Conservation (phyloP, 1,140 invertebrate species). For the Drosophila athabasca region DNA sequence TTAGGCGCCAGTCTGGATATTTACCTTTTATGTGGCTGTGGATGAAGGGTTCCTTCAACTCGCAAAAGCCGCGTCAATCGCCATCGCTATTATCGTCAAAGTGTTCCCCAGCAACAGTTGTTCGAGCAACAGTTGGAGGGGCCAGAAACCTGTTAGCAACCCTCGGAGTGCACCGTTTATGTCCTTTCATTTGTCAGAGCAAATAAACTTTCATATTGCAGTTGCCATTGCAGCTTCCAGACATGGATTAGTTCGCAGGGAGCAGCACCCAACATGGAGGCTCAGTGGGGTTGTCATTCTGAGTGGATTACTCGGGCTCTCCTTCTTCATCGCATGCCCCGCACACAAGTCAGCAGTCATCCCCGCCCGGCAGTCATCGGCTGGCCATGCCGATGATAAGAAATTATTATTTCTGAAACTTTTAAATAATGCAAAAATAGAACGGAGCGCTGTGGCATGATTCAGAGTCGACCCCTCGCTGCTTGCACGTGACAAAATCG, state of each 20-base stretch:
- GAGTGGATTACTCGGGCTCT: conserved; percentile 42
- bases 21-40: neutral
- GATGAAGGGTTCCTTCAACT: no score
- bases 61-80: no score
- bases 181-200: conserved; percentile 52
- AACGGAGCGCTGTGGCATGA: conserved; percentile 28
- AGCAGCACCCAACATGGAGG: conserved; percentile 10
- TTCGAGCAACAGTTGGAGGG: conserved; percentile 30
- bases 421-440: conserved; percentile 49
- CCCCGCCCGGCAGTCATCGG: neutral
- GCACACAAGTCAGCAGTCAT: no score
- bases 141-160: neutral
- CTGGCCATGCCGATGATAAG: conserved; percentile 12
- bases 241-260: conserved; percentile 42
- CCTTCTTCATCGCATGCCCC: no score
- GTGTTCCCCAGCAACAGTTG: no score
- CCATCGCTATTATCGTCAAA: no score
- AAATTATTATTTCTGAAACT: conserved; percentile 39
- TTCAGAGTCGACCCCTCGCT: conserved; percentile 25
- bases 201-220: conserved; percentile 56
- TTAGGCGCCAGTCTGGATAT: neutral
- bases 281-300: conserved; percentile 4
- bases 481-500: conserved; percentile 26
- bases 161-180: conserved; percentile 14
- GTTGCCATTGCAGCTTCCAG: conserved; percentile 31